Evolutionary conservation across 2,888 invertebrate genomes (phyloP).

Genomic region (Dryomyza anilis): DNA sequence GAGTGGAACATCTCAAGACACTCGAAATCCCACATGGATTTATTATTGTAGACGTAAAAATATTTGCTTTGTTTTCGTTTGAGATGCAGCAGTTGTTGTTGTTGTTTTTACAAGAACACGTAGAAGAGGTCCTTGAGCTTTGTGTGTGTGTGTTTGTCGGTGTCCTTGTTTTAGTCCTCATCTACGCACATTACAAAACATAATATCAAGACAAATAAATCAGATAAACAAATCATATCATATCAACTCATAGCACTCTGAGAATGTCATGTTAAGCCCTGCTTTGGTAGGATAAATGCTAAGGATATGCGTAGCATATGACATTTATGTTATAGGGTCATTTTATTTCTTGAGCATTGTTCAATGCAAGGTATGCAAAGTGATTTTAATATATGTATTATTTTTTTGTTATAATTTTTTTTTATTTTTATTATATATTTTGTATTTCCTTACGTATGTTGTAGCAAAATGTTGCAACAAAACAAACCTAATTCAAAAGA

Average conservation of each 20-base stretch:
- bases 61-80: constrained; percentile 2
- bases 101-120: too few species aligned
- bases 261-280: constrained; percentile 18
- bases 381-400: too few species aligned
- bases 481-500: too few species aligned
- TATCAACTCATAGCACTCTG: too few species aligned
- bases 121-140: not conserved
- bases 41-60: not conserved
- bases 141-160: not conserved
- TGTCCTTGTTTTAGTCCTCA: not conserved
- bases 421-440: too few species aligned
- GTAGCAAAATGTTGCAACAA: too few species aligned
- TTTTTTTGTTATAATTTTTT: too few species aligned
- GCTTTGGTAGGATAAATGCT: not conserved
- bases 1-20: too few species aligned
- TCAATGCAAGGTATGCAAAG: too few species aligned
- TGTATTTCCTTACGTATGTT: too few species aligned
- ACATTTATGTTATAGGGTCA: too few species aligned
- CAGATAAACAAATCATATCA: constrained; percentile 27
- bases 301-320: not conserved
- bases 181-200: constrained; percentile 3
- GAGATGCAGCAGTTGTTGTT: not conserved
- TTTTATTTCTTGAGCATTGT: too few species aligned
- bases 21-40: constrained; percentile 20
- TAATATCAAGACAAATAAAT: constrained; percentile 23